Evolutionary conservation across 2,113 vertebrate species (phyloP).

Genomic region (Apteryx mantelli): DNA sequence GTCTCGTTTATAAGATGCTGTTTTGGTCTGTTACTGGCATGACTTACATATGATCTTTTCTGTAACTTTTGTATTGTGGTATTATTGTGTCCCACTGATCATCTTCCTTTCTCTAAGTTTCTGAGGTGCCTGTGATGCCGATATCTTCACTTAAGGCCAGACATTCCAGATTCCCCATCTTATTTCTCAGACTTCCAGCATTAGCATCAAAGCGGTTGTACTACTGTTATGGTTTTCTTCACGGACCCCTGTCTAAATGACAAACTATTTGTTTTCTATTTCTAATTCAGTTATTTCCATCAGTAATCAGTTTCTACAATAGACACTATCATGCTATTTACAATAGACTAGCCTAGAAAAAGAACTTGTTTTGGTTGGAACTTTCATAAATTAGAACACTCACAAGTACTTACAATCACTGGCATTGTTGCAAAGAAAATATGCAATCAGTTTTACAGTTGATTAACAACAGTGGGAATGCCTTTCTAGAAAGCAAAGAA

Average conservation of each 20-base stretch:
- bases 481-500: background rate
- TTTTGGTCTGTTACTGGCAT: rapidly evolving
- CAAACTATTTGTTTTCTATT: background rate
- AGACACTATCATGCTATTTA: background rate
- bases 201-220: background rate
- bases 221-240: background rate
- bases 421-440: background rate
- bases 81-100: background rate
- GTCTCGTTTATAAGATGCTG: background rate
- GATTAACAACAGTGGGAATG: background rate
- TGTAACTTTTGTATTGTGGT: background rate
- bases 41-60: background rate
- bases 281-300: background rate
- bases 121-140: background rate
- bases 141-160: background rate
- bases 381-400: background rate
- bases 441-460: background rate
- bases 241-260: background rate
- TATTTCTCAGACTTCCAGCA: background rate
- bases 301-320: background rate
- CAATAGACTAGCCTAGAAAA: background rate
- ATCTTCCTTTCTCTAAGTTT: background rate
- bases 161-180: background rate
- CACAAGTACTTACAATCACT: background rate
- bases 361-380: background rate